Evolutionary conservation across 2,888 invertebrate genomes (phyloP), one percentile per base, ranked within the genome.

Genomic region (Galeopsomyia nigrocyanea): DNA sequence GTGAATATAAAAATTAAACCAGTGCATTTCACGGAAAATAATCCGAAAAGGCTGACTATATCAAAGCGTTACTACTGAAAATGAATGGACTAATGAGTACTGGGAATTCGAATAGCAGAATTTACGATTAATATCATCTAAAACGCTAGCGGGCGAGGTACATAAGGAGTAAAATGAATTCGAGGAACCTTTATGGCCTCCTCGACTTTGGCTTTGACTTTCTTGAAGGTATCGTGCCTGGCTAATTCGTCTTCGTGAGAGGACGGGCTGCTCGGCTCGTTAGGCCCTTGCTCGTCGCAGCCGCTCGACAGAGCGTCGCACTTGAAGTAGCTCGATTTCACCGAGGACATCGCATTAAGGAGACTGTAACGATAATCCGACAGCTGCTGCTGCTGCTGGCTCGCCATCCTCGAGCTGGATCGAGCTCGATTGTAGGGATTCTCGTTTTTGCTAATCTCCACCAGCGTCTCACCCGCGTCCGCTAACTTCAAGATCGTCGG

Each of bases 381-480:
- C 31, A 69, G 66, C 61, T 14, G 46, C 65, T n/a, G 51, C 31
- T 66, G 66, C 61, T 14, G 46, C 65, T n/a, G 51, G 53, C 6
- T 19, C 51, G 51, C 26, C 19, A 3, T n/a, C 13, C 47, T 57
- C 17, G 46, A 14, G 16, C 7, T 21, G 51, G 19, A 6, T 49
- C 21, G 62, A n/a, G 73, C 76, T 71, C 80, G 79, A 78, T 82
- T 79, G 76, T 82, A 82, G 57, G 82, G 82, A 78, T 83, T 82
- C 63, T 79, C 77, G 61, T 73, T 78, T 61, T 77, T 78, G 62
- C 21, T 66, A 39, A 68, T 56, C 31, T 68, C 63, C 21, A 53
- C 19, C 67, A 22, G 31, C 50, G 49, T 58, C 61, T 71, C 68
- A 46, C 53, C 21, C 2, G 51, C 66, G 7, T 66, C 61, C 6